Base-by-base conservation (phyloP, 2,888 invertebrate species). In the Nomada flava region DNA sequence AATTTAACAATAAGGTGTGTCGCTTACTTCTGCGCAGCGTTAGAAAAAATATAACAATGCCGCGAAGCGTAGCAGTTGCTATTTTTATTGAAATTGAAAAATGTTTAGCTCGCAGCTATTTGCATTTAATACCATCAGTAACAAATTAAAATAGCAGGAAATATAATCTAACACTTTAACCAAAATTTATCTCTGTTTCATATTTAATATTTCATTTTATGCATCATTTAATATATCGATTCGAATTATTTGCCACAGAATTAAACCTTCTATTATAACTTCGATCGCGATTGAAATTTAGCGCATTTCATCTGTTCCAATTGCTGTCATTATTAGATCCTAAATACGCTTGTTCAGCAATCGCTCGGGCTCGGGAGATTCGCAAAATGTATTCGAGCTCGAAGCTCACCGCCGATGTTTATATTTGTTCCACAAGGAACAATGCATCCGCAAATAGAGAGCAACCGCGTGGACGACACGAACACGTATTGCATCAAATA, bases 1-100 rank as follows among this genome's bases (percentile, higher is more conserved):
- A 82, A 85, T 85, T 65, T 74, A 88, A 36, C 36, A 36, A 36
- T 36, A 36, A 85, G 88, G 88, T 76, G 88, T 88, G 88, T 82
- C 88, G 69, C 15, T 55, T 67, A 57, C 52, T 52, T 67, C 57
- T 52, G 9, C 55, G 62, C 52, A 26, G 44, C 65, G 23, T 63
- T n/a, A 20, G 23, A 57, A 62, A 68, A 68, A 74, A 64, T 55
- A 23, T 23, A 47, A 47, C 47, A 47, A 15, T 47, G 15, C 47
- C 47, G 10, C 50, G 44, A 50, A 36, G 10, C 15, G 36, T n/a
- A 42, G 71, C 15, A 29, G 11, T 20, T 18, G 57, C 15, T 18
- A n/a, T 44, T 64, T 65, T 15, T 29, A 57, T 63, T 36, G n/a
- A 36, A n/a, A 9, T 60, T 60, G 18, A 2, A 18, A 47, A 47